phyloP scores from a whole-genome alignment of 2,888 invertebrate genomes.

The Hedychridium roseum region DNA sequence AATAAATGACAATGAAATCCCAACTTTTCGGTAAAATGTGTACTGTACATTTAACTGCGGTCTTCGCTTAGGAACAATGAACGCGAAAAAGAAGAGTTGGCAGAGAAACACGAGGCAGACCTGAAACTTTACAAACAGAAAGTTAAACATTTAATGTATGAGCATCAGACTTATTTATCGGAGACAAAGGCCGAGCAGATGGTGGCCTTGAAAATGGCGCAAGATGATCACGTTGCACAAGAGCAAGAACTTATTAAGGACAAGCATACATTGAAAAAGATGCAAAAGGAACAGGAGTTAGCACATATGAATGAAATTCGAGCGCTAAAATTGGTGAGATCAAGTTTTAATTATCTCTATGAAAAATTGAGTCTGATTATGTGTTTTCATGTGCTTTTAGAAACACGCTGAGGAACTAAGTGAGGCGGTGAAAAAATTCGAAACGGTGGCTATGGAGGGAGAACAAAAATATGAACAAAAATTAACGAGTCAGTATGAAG shows the following conservation, averaged over 20 bases:
- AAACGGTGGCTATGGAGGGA: conserved; percentile 73
- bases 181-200: conserved; percentile 86
- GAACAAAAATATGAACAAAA: conserved; percentile 79
- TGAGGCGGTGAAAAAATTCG: conserved; percentile 71
- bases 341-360: conserved; percentile 2
- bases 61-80: conserved; percentile 73
- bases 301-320: conserved; percentile 78
- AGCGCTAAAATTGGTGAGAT: conserved; percentile 71
- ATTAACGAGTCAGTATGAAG: conserved; percentile 74
- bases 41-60: conserved; percentile 6
- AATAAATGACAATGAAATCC: not conserved
- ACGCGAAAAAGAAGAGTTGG: conserved; percentile 86
- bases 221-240: conserved; percentile 81
- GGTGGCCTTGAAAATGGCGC: conserved; percentile 82
- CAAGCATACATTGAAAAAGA: conserved; percentile 73
- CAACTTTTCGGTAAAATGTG: not conserved
- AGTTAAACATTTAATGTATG: conserved; percentile 91
- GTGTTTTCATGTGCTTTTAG: conserved; percentile 40
- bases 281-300: conserved; percentile 74
- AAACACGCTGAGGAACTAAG: conserved; percentile 64
- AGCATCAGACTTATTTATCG: conserved; percentile 85
- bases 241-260: conserved; percentile 81
- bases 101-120: conserved; percentile 87
- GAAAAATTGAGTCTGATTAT: conserved; percentile 1
- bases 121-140: conserved; percentile 90